Evolutionary conservation across 2,113 vertebrate genomes (phyloP), one percentile per base, ranked within the genome.

Genomic region (Carassius auratus): DNA sequence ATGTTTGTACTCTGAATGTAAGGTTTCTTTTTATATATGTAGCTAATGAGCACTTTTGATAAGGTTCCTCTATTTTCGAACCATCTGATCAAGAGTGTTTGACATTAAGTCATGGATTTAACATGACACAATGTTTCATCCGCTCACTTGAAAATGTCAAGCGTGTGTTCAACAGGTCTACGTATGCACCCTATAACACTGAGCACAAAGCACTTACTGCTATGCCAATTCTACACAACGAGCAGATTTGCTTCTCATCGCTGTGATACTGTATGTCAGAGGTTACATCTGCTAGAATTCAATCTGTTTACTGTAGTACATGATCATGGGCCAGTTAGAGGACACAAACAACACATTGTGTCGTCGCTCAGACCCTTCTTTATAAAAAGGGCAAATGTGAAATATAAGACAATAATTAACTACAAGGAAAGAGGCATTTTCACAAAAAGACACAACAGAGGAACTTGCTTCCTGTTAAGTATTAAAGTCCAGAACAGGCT

Each of bases 151-250:
- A 73, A 92, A 94, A 91, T 91, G 91, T 85, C 88, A 91, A 90
- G 91, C 8, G 23, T 85, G 76, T 73, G 74, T 92, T 94, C 93
- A 94, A 95, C 93, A 93, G 90, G 90, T 88, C 91, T 83, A 74
- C 80, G 84, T 92, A 8, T 45, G 42, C 42, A 42, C 42, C 8
- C 7, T 8, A 8, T 42, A 42, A 42, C 42, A 42, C 42, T 42
- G 89, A 92, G 92, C 89, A 93, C 92, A 90, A 95, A 93, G 91
- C 89, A 91, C 91, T 66, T 87, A 93, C 92, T 90, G 90, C 87
- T 90, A 81, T 30, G 86, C 8, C 33, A 81, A 64, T 66, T 86
- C 86, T 84, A 76, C 80, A 50, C 86, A 92, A 78, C 61, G 84
- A 91, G 79, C 84, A 59, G 88, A 91, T 92, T 93, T 92, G 93